These are phyloP conservation scores for Orthonevra nobilis DNA, from an alignment of 2,888 invertebrate genomes.

Conservation along the genomic window DNA sequence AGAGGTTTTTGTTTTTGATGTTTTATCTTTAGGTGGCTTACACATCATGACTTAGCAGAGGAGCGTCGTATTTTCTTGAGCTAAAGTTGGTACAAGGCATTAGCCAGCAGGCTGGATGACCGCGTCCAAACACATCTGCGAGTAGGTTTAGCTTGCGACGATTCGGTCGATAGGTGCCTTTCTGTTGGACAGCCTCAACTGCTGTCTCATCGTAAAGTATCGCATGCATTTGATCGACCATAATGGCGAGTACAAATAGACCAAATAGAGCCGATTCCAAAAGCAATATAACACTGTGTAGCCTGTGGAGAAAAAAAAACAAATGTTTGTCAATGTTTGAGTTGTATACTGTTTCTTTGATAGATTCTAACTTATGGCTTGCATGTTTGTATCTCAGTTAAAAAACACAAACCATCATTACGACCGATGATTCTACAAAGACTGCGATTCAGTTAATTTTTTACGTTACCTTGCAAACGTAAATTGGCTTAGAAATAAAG, in stretches of 20 bases:
- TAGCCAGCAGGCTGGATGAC: slow-evolving; percentile 87
- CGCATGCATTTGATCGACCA: slow-evolving; percentile 92
- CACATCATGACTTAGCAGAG: slow-evolving; percentile 79
- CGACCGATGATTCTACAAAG: too few species aligned
- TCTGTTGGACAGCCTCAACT: slow-evolving; percentile 88
- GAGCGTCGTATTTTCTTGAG: slow-evolving; percentile 78
- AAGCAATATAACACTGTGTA: slow-evolving; percentile 90
- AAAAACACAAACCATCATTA: too few species aligned
- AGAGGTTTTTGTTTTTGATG: slow-evolving; percentile 30
- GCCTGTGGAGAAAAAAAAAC: slow-evolving; percentile 81
- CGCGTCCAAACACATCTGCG: slow-evolving; percentile 89
- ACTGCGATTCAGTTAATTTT: too few species aligned
- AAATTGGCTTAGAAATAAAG: too few species aligned
- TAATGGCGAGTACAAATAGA: slow-evolving; percentile 91
- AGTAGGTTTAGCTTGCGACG: slow-evolving; percentile 85
- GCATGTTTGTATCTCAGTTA: too few species aligned
- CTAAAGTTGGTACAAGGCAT: slow-evolving; percentile 84
- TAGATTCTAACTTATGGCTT: too few species aligned
- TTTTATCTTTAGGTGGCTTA: slow-evolving; percentile 69
- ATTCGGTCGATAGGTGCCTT: slow-evolving; percentile 84
- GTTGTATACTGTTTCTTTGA: too few species aligned
- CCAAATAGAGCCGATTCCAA: slow-evolving; percentile 92
- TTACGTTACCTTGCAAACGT: too few species aligned
- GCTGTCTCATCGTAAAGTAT: slow-evolving; percentile 92
- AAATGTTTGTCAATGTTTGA: too few species aligned